phyloP scores from a whole-genome alignment of 2,888 invertebrate species.

The Colostygia pectinataria region DNA sequence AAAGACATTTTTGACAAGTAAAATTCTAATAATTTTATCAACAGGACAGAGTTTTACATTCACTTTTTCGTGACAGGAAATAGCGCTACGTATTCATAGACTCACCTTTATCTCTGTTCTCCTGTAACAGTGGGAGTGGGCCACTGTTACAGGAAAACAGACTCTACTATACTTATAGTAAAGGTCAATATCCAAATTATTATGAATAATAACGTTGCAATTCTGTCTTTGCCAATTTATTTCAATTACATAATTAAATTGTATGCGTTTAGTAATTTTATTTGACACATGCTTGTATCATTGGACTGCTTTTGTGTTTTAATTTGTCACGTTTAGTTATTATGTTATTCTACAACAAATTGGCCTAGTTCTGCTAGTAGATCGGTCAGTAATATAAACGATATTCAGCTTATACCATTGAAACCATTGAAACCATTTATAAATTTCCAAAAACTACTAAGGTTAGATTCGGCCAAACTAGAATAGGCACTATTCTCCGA shows the following conservation, averaged over 20 bases:
- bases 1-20: too few relatives aligned
- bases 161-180: neutral
- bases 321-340: conserved; percentile 9
- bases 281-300: conserved; percentile 19
- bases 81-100: neutral
- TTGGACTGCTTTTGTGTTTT: conserved; percentile 7
- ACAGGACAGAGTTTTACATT: neutral
- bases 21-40: neutral
- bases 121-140: too few relatives aligned
- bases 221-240: conserved; percentile 21
- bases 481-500: too few relatives aligned
- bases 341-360: too few relatives aligned
- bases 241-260: conserved; percentile 23
- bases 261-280: conserved; percentile 19
- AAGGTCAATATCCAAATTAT: neutral
- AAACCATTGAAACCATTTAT: too few relatives aligned
- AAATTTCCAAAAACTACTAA: too few relatives aligned
- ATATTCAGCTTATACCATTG: too few relatives aligned
- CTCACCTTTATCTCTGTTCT: neutral
- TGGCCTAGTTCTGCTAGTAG: too few relatives aligned
- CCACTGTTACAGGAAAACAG: conserved; percentile 1
- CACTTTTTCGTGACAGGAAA: conserved; percentile 4
- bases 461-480: too few relatives aligned
- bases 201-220: conserved; percentile 9
- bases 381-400: too few relatives aligned